Base-by-base conservation (phyloP, 2,113 vertebrate genomes). In the Oxyura jamaicensis region DNA sequence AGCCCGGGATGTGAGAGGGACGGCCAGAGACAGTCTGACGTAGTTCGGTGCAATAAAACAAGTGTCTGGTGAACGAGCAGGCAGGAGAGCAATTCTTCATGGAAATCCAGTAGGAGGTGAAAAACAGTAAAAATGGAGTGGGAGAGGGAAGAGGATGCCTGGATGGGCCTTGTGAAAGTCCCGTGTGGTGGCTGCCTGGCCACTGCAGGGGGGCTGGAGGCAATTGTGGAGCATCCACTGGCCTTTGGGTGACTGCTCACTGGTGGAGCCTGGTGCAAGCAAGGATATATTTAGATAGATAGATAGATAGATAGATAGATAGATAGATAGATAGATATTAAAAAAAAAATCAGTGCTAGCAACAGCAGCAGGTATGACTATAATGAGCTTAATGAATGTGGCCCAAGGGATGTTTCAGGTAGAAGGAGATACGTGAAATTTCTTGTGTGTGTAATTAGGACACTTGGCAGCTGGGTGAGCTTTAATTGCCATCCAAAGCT, bases 401-500 rank as follows among this genome's bases (percentile, higher is more conserved):
- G n/a, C 16, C 2, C 62, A 65, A 62, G 71, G 59, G 31, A 83
- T 85, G 58, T 72, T 92, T 86, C 93, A 96, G 92, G 95, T 95
- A 93, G 41, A 86, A 93, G 74, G 55, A 28, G 6, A 93, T 88
- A 85, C n/a, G 25, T 48, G 58, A 78, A 59, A 79, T 85, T 94
- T 92, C 88, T 94, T 83, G 50, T 87, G 42, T 63, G n/a, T 52
- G 19, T 91, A 88, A 96, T 91, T 91, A 91, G 78, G 88, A 71
- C 36, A 10, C 86, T 94, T 86, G 81, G 92, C 96, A 96, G 86
- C 91, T 83, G 93, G 71, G 16, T 87, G 46, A 79, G 86, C 86
- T 95, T 82, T 95, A 96, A 95, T 91, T 94, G 95, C 95, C 69
- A 92, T 83, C 91, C 52, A 50, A n/a, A 79, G 62, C 63, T 90